Conservation (phyloP, 2,113 vertebrate genomes). For the Anser cygnoides region DNA sequence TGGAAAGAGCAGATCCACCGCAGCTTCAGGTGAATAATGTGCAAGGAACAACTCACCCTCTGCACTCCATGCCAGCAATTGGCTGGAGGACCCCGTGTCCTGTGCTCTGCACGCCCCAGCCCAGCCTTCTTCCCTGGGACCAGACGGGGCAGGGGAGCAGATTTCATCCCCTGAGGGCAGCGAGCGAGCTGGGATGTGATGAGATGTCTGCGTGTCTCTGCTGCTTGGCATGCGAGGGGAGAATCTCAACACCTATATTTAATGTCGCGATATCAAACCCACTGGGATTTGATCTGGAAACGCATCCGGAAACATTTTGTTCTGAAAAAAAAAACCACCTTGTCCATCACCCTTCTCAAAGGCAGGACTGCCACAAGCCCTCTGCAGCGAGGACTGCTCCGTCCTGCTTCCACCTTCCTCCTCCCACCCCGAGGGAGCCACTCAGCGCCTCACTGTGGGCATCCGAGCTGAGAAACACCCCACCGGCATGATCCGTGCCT, state of each 20-base stretch:
- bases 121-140: background rate
- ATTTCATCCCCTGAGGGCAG: background rate
- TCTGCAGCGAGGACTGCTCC: no score
- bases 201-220: background rate
- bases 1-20: background rate
- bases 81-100: fast-evolving
- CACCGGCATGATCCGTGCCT: background rate
- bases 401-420: no score
- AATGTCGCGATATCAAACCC: no score
- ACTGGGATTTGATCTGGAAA: background rate
- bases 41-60: background rate
- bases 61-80: background rate
- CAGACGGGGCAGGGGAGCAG: background rate
- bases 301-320: no score
- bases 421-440: no score
- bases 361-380: no score
- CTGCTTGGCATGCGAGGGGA: background rate
- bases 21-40: background rate
- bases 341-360: no score
- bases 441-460: no score
- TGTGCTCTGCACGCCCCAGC: background rate
- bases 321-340: no score
- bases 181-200: background rate
- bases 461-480: background rate
- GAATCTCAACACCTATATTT: no score